Evolutionary conservation across 2,113 vertebrate species (phyloP), one percentile per base, ranked within the genome.

Genomic region (Sarotherodon lohbergeri): DNA sequence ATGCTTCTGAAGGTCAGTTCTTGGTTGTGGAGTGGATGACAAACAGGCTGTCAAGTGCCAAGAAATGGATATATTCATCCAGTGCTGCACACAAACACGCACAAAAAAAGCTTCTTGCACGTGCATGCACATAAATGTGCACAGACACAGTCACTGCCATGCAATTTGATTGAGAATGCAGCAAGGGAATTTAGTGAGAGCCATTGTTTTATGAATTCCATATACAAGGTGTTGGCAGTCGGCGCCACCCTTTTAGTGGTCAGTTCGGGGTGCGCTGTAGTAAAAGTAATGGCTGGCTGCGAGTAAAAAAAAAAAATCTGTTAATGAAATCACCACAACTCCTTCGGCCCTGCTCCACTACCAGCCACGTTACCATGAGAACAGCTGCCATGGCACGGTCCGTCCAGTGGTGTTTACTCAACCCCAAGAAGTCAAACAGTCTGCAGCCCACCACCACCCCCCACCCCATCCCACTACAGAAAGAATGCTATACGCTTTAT

Each of bases 31-130:
- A 96, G 96, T 96, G 96, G 97, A 97, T 99, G 97, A 99, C 97
- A 98, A 98, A 99, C 98, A 98, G 97, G 97, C 97, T 98, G 98
- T 98, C 98, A 98, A 95, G 95, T 90, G 87, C 96, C 95, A 95
- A 97, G 96, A 97, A 97, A 98, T 97, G 95, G 97, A 98, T 95
- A 96, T 97, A 97, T 94, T 95, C 97, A 91, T 94, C 96, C 50
- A 91, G 96, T 89, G 95, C 85, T 92, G 93, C 92, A 95, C 96
- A 95, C 14, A 48, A 76, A 96, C 95, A 93, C 4, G 12, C 36
- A 95, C 96, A 97, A 97, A 97, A 95, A 97, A 94, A 88, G 84
- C 85, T 80, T 27, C 39, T 94, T 91, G 95, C 97, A 96, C 92
- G 91, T 91, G 87, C 90, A 68, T 43, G 27, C 81, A 82, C 89